Evolutionary conservation across 2,113 vertebrate species (phyloP), one percentile per base, ranked within the genome.

Genomic region (Lepisosteus oculatus): DNA sequence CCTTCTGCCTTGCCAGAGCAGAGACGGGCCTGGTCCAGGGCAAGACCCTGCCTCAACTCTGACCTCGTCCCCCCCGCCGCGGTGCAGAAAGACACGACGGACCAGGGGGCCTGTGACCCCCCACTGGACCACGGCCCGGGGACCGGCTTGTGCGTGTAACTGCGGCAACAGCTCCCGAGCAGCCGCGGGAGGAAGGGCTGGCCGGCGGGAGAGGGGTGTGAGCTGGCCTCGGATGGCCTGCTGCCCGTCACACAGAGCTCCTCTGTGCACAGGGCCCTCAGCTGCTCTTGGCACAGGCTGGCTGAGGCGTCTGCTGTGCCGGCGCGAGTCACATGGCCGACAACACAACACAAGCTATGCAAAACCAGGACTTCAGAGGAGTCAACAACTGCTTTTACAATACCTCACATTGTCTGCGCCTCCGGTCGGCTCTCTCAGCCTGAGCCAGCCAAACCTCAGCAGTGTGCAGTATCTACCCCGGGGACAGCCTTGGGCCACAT

Each of bases 311-410:
- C 57, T 6, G n/a, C 17, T 65, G 62, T 42, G 62, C 3, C 29
- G 29, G 62, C 13, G 29, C 42, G n/a, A 17, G 61, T 68, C 67
- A 68, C 54, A 68, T 54, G 45, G 47, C 67, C 11, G 17, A 29
- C 14, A 29, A 55, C 14, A 68, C 54, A 68, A 29, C 47, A 17
- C 54, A 68, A 68, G 67, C 55, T 68, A 68, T 68, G 67, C 67
- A 68, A 68, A 68, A 54, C 3, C 6, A 54, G 67, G 15, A 54
- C 44, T 15, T 55, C 45, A 11, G 17, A 51, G 29, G 45, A 13
- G 67, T 68, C 67, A 55, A 55, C 54, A 68, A 55, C 8, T 11
- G 47, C 14, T 65, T 65, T 42, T 43, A 65, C 62, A 65, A 65
- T 65, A 29, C n/a, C 9, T 8, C 44, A 41, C 54, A 68, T 55